phyloP scores from a whole-genome alignment of 2,888 invertebrate species.

The Leucania comma region DNA sequence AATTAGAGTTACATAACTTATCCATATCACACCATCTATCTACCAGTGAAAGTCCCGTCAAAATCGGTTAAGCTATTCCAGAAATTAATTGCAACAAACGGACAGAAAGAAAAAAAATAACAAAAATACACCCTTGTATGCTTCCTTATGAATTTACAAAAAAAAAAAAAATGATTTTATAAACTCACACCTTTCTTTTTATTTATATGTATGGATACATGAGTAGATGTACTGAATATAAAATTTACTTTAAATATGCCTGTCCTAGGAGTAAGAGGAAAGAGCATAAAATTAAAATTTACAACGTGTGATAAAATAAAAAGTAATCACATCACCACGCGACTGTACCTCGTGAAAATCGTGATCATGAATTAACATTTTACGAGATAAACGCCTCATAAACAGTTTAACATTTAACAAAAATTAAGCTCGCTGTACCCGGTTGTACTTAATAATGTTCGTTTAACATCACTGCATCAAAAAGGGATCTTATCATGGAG shows the following conservation, averaged over 20 bases:
- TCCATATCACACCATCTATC: too few species aligned
- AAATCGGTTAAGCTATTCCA: too few species aligned
- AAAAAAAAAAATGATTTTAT: too few species aligned
- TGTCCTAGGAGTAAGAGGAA: neutral
- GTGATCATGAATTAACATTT: constrained; percentile 66
- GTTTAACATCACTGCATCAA: constrained; percentile 9
- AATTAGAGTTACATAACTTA: too few species aligned
- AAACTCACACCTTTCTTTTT: neutral
- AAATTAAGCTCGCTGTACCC: constrained; percentile 56
- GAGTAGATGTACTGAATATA: too few species aligned
- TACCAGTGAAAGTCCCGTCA: too few species aligned
- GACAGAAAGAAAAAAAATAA: too few species aligned
- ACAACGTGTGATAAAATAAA: constrained; percentile 45
- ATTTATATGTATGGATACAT: too few species aligned
- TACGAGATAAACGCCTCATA: constrained; percentile 63
- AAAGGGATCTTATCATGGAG: constrained; percentile 27
- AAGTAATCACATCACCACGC: constrained; percentile 44
- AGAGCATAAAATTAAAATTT: constrained; percentile 34
- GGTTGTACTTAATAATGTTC: constrained; percentile 42
- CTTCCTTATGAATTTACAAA: too few species aligned
- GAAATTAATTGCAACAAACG: too few species aligned
- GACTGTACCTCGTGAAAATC: constrained; percentile 57
- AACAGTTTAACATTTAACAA: constrained; percentile 62
- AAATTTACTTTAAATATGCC: neutral
- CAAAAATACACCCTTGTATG: too few species aligned